Base-by-base conservation (phyloP, 2,888 invertebrate species). In the Sclerodermus sp. region DNA sequence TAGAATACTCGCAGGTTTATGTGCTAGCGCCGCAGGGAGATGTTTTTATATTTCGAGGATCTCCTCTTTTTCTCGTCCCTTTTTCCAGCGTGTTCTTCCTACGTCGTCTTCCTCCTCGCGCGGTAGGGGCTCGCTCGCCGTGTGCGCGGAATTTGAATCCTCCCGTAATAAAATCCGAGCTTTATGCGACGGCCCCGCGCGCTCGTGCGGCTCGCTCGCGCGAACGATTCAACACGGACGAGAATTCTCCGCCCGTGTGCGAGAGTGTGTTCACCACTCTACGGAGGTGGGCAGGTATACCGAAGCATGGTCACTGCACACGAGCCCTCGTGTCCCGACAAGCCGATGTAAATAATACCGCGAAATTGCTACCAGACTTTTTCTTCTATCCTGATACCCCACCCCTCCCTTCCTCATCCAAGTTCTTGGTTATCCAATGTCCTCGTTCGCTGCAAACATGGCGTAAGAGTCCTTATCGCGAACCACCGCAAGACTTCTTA, bases 141-240 rank as follows among this genome's bases (percentile, higher is more conserved):
- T 66, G 70, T 67, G 67, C 66, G 64, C 68, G 74, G 77, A 77
- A 77, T 78, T 77, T 74, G 74, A 77, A 77, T 77, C 74, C 74
- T 65, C 71, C 66, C 66, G 76, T 68, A 77, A 78, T 77, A 77
- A 78, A 77, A 75, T 72, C 69, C 67, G 60, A 61, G 70, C 71
- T 78, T 76, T 77, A 76, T 75, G 74, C 74, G 76, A 74, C 75
- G 71, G 57, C 63, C 40, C 57, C 48, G 41, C 50, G 49, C 47
- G 55, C 55, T 51, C 54, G 53, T 40, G 34, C 45, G 12, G 39
- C 39, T 45, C 45, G 45, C 18, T 29, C 34, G 23, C 42, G 31
- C 32, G 32, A 29, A 13, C 14, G 32, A 15, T 31, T 15, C 4
- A 13, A 31, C 23, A 42, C 42, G 15, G 31, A 30, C 32, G 42